Evolutionary conservation across 2,888 invertebrate genomes (phyloP).

Genomic region (Noctua janthina): DNA sequence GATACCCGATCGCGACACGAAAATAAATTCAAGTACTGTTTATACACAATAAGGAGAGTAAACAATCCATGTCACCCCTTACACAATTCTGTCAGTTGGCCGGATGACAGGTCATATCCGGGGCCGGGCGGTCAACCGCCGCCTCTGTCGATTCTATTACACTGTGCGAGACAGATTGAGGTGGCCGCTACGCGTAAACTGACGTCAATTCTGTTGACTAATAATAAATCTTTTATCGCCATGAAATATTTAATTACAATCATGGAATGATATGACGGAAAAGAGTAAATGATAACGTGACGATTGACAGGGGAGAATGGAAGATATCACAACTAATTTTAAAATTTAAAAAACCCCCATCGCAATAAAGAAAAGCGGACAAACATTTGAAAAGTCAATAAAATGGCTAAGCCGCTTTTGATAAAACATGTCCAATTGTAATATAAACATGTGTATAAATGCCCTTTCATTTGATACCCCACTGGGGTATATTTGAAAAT

Average conservation of each 20-base stretch:
- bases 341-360: too few species aligned
- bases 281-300: too few species aligned
- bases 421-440: too few species aligned
- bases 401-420: too few species aligned
- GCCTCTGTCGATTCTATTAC: constrained; percentile 87
- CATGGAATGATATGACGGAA: too few species aligned
- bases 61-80: constrained; percentile 79
- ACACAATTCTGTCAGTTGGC: constrained; percentile 81
- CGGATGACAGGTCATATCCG: constrained; percentile 88
- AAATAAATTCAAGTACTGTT: constrained; percentile 78
- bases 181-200: constrained; percentile 71
- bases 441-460: too few species aligned
- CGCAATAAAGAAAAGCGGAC: too few species aligned
- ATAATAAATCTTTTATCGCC: constrained; percentile 52
- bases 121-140: constrained; percentile 79
- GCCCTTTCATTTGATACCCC: too few species aligned
- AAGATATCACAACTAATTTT: too few species aligned
- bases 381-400: too few species aligned
- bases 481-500: too few species aligned
- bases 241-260: constrained; percentile 14
- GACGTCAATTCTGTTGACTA: constrained; percentile 69
- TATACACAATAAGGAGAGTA: constrained; percentile 79
- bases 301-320: too few species aligned
- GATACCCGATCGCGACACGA: constrained; percentile 66
- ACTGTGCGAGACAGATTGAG: constrained; percentile 84